A percentile compares a stretch with the other conserved stretches of the same genome.
Conservation (phyloP, 1,140 invertebrate genomes). For the Anoplolepis gracilipes region DNA sequence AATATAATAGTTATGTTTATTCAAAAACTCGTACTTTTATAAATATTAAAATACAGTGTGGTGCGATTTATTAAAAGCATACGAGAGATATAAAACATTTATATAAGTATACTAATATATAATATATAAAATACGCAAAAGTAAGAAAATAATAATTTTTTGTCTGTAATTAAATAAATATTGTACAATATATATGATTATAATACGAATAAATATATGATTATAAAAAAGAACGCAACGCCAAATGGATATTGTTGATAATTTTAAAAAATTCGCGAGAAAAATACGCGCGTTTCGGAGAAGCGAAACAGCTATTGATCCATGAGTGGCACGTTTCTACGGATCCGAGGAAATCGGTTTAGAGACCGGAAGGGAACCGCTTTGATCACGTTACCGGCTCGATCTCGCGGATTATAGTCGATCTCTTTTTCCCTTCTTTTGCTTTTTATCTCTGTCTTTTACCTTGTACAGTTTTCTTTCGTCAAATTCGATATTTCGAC, state of each 20-base stretch:
- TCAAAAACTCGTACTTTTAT: neutral
- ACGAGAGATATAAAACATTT: neutral
- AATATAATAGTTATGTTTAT: neutral
- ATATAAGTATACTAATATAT: too few relatives aligned
- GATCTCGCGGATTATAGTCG: conserved; percentile 73
- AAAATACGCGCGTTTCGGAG: conserved; percentile 2
- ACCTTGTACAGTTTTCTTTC: conserved; percentile 38
- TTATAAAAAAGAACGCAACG: conserved; percentile 19
- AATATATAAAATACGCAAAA: neutral
- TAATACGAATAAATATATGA: neutral
- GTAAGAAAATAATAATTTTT: neutral
- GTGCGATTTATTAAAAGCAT: neutral
- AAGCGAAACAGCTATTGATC: conserved; percentile 50
- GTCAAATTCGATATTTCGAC: conserved; percentile 73
- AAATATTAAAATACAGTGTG: neutral
- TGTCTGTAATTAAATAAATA: neutral
- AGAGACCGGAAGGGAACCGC: conserved; percentile 70
- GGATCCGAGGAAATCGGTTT: conserved; percentile 75
- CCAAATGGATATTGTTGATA: neutral
- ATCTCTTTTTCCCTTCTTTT: conserved; percentile 23
- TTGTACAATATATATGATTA: neutral
- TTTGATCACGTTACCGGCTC: conserved; percentile 79
- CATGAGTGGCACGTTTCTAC: conserved; percentile 69
- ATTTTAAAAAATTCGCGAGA: neutral
- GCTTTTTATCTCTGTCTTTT: conserved; percentile 56